Conservation (phyloP, 2,113 vertebrate genomes). For the Hippocampus barbouri region DNA sequence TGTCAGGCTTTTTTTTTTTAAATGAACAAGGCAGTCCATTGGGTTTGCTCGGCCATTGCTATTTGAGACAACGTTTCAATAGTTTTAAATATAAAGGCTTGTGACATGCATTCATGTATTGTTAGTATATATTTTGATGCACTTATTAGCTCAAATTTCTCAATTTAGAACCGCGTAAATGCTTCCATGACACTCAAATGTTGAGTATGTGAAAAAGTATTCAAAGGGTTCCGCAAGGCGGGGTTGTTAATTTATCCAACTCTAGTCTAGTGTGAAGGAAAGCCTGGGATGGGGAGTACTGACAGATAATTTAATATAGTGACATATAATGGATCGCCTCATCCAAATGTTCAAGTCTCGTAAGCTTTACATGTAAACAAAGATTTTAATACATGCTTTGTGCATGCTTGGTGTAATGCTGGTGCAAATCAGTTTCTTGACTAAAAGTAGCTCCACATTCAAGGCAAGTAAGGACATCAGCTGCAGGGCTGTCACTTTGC, state of each 20-base stretch:
- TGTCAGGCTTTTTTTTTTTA: background rate
- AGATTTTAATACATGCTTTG: conserved; percentile 24
- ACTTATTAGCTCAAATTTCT: background rate
- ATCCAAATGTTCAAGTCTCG: background rate
- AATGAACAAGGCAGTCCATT: background rate
- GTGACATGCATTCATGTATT: background rate
- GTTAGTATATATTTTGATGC: conserved; percentile 7
- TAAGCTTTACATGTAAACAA: conserved; percentile 7
- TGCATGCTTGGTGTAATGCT: conserved; percentile 64
- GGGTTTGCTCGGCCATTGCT: background rate
- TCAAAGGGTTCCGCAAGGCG: background rate
- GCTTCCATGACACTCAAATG: background rate
- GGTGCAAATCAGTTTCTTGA: conserved; percentile 63
- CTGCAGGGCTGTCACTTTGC: conserved; percentile 16
- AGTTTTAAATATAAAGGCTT: background rate
- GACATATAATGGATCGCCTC: conserved; percentile 4
- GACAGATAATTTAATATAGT: background rate
- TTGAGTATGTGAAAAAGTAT: background rate
- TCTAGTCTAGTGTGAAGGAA: conserved; percentile 50
- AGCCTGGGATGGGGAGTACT: conserved; percentile 23
- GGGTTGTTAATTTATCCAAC: conserved; percentile 8
- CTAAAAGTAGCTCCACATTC: conserved; percentile 68
- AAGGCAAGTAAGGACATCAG: conserved; percentile 53
- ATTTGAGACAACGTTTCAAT: background rate
- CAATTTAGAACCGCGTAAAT: background rate